Base-by-base conservation (phyloP, 2,797 vertebrate genomes). In the Pitangus sulphuratus region DNA sequence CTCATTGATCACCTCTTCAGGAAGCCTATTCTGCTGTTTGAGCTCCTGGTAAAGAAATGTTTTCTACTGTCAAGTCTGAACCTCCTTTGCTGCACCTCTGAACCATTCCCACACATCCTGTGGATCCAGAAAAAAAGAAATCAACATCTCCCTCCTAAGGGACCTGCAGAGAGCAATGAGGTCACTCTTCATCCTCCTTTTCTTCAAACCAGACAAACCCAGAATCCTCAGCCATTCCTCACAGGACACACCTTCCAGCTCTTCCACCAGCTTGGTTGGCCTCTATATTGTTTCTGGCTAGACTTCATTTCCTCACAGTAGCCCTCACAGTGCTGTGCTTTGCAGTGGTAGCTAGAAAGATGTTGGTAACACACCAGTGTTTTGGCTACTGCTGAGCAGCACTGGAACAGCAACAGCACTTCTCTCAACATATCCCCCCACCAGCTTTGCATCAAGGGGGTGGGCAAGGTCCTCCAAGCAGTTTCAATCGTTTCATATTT, bases 401-500 rank as follows among this genome's bases (percentile, higher is more conserved):
- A 13, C 39, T 61, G 13, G 8, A 28, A 61, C 37, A 40, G 28
- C 58, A 61, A 31, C 28, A 61, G 39, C 19, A 30, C 39, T 61
- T 20, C 26, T 61, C 37, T 61, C 37, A 20, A 19, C 26, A 30
- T 30, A 26, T 20, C 8, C 37, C 13, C 58, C 5, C 5, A 26
- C 25, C 35, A 19, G 26, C 17, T 18, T 39, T 11, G 25, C 57
- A 39, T 13, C 57, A 19, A 28, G 25, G 17, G 25, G 25, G 25
- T 39, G 37, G 18, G 12, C 18, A 40, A 30, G 58, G 19, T 40
- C 54, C n/a, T 91, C 26, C 65, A 69, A 90, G 37, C 66, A 78
- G 12, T 90, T 91, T 95, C 71, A 95, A 44, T 96, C 80, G 92
- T 94, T 94, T 77, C 47, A 39, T 88, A 87, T 80, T 91, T 42